Percentiles rank a stretch among this genome's conserved stretches.
These are phyloP conservation scores for Brenthis ino DNA, from an alignment of 2,888 invertebrate species.

Conservation along the genomic window DNA sequence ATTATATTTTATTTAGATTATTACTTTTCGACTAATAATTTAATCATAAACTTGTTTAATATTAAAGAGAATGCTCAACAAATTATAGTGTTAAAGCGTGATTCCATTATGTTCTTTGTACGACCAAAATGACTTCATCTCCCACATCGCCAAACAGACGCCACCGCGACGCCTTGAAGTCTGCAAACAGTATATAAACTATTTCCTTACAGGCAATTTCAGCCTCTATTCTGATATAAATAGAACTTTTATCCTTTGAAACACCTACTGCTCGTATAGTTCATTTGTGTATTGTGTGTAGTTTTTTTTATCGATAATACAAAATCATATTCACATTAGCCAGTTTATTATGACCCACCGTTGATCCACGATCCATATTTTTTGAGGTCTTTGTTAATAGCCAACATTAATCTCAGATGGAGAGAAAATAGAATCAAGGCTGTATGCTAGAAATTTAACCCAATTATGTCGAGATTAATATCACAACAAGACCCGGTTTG, in stretches of 20 bases:
- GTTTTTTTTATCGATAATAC: constrained; percentile 36
- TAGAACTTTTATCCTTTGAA: constrained; percentile 5
- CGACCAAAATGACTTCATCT: constrained; percentile 38
- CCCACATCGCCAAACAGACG: constrained; percentile 40
- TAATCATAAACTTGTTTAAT: constrained; percentile 9
- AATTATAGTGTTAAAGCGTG: constrained; percentile 18
- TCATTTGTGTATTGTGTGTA: constrained; percentile 1
- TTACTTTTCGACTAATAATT: neutral
- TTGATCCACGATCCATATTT: constrained; percentile 4
- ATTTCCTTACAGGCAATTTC: constrained; percentile 18
- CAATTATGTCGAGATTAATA: constrained; percentile 43
- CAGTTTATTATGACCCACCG: constrained; percentile 34
- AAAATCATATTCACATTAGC: constrained; percentile 32
- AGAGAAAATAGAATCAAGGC: constrained; percentile 39
- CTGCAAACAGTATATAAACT: constrained; percentile 36
- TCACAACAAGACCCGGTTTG: constrained; percentile 41
- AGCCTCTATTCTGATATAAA: constrained; percentile 11
- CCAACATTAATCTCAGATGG: constrained; percentile 35
- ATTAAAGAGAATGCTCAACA: constrained; percentile 7
- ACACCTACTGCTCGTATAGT: neutral
- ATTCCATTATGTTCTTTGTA: constrained; percentile 33
- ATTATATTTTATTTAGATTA: too few relatives aligned
- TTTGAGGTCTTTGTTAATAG: constrained; percentile 31
- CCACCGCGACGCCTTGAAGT: constrained; percentile 40
- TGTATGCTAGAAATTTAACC: constrained; percentile 40